These are phyloP conservation scores for Poeciliopsis prolifica DNA, from an alignment of 2,113 vertebrate genomes.

Conservation along the genomic window DNA sequence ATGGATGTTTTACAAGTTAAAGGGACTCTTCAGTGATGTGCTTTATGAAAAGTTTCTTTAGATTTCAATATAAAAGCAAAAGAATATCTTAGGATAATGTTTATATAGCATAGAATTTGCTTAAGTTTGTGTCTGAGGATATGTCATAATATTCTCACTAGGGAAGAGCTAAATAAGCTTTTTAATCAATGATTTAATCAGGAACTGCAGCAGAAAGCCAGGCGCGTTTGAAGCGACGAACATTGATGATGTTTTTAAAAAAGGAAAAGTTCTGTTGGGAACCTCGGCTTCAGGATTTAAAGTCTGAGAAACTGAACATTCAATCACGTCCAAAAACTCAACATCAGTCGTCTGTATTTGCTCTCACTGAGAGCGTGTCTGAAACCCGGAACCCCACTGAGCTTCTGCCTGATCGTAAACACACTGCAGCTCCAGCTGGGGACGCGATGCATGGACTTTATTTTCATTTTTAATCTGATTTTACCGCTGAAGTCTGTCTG, in stretches of 20 bases:
- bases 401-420: not conserved
- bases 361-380: not conserved
- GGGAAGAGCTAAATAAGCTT: not conserved
- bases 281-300: not conserved
- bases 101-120: constrained; percentile 10
- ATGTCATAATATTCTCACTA: constrained; percentile 4
- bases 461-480: no score
- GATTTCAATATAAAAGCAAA: constrained; percentile 41
- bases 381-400: not conserved
- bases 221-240: not conserved
- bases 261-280: not conserved
- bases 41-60: constrained; percentile 41
- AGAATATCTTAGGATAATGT: constrained; percentile 40
- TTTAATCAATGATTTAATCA: not conserved
- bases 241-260: not conserved
- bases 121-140: constrained; percentile 29
- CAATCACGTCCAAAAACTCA: not conserved
- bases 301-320: not conserved
- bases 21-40: constrained; percentile 41
- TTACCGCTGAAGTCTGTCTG: no score
- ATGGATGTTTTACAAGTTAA: constrained; percentile 28
- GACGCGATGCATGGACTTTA: no score
- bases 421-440: not conserved
- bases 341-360: not conserved
- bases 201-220: not conserved